Conservation (phyloP, 2,797 vertebrate species). For the Danionella dracula region DNA sequence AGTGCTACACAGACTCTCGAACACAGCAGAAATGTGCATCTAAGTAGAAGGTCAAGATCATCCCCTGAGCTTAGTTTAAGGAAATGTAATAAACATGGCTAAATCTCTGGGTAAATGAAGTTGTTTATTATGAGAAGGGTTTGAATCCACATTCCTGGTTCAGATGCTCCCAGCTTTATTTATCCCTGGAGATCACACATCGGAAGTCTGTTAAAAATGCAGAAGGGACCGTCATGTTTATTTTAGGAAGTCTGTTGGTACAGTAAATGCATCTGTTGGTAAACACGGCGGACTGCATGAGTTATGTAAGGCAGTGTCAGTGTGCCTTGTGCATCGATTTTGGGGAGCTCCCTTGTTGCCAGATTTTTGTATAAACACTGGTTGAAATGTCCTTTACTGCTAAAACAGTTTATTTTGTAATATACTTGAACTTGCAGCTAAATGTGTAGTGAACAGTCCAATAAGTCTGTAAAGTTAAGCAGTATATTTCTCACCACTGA, state of each 20-base stretch:
- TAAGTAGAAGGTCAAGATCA: not conserved
- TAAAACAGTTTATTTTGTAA: too few species aligned
- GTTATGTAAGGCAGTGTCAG: not conserved
- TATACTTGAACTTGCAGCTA: too few species aligned
- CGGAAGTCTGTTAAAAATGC: too few species aligned
- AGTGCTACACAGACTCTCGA: not conserved
- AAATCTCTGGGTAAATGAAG: not conserved
- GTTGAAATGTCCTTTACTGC: too few species aligned
- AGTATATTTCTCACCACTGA: too few species aligned
- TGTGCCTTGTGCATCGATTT: too few species aligned
- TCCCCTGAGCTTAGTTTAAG: not conserved
- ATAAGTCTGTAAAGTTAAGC: too few species aligned
- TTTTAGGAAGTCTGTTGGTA: not conserved
- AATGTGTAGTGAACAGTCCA: too few species aligned
- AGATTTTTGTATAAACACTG: too few species aligned
- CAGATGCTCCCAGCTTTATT: not conserved
- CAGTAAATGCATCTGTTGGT: not conserved
- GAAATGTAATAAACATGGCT: constrained; percentile 4
- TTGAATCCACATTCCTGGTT: not conserved
- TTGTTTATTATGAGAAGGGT: constrained; percentile 1
- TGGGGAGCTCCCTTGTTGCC: too few species aligned
- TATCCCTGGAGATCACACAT: not conserved
- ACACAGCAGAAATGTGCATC: not conserved
- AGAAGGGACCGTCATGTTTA: too few species aligned
- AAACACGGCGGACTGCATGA: not conserved